These are phyloP conservation scores for Oligia latruncula DNA, from an alignment of 2,888 invertebrate species.

Conservation along the genomic window DNA sequence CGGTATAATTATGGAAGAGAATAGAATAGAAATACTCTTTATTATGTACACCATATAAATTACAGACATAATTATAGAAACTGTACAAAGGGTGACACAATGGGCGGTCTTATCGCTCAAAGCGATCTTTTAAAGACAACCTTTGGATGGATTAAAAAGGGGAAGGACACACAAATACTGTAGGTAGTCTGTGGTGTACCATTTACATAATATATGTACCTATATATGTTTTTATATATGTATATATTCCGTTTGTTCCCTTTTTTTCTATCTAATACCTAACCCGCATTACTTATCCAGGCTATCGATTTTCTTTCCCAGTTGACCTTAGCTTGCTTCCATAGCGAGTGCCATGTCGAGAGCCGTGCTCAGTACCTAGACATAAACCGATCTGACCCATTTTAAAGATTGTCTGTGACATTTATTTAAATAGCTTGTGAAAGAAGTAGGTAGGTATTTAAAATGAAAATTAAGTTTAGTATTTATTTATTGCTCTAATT, in stretches of 20 bases:
- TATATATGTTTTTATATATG: background rate
- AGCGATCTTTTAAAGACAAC: no score
- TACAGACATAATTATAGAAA: no score
- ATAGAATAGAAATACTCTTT: no score
- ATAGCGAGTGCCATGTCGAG: slow-evolving; percentile 1
- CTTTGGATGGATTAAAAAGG: no score
- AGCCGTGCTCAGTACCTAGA: background rate
- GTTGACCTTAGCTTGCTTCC: slow-evolving; percentile 11
- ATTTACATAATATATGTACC: no score
- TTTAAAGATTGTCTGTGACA: slow-evolving; percentile 7
- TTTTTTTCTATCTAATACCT: background rate
- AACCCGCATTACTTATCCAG: slow-evolving; percentile 17
- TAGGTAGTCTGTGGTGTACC: no score
- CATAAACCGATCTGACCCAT: slow-evolving; percentile 18
- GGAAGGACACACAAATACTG: no score
- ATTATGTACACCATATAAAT: no score
- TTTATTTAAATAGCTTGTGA: background rate
- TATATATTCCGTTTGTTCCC: background rate
- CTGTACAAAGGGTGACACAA: no score
- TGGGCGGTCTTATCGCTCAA: no score
- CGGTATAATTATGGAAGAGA: background rate
- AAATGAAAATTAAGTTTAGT: background rate
- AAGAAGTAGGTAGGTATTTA: background rate
- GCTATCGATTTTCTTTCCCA: slow-evolving; percentile 21
- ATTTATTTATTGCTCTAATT: background rate